Percentiles rank a stretch among this genome's conserved stretches.
Conservation (phyloP, 92 coral and sea anemone genomes). For the Galaxea fascicularis region DNA sequence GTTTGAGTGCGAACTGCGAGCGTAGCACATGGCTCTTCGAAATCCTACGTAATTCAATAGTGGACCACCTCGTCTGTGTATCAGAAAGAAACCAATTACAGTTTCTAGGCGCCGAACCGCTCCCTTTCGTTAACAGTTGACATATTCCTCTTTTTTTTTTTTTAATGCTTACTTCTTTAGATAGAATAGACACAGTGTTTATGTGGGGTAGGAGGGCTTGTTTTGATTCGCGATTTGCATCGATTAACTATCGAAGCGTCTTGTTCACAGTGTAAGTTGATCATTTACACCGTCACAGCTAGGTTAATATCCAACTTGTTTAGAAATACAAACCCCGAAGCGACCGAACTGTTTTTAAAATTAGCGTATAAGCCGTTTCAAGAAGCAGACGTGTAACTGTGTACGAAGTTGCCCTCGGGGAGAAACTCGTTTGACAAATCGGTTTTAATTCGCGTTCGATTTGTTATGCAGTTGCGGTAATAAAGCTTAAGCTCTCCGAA, state of each 20-base stretch:
- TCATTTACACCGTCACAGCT: slow-evolving; percentile 21
- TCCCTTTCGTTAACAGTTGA: neutral
- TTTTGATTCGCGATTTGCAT: slow-evolving; percentile 38
- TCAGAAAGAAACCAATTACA: neutral
- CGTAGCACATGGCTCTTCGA: slow-evolving; percentile 17
- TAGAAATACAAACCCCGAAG: neutral
- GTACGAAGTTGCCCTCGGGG: slow-evolving; percentile 16
- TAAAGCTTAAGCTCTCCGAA: neutral
- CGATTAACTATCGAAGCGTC: slow-evolving; percentile 23
- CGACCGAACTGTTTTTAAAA: neutral
- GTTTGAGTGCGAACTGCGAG: neutral
- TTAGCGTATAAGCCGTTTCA: slow-evolving; percentile 5
- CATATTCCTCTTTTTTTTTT: neutral
- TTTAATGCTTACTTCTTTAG: neutral
- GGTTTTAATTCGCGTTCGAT: neutral
- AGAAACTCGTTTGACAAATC: slow-evolving; percentile 33
- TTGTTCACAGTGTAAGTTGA: slow-evolving; percentile 7
- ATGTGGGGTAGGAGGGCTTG: slow-evolving; percentile 17
- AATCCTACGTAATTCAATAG: neutral
- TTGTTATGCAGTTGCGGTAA: neutral
- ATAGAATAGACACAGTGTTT: slow-evolving; percentile 17
- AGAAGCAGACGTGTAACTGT: slow-evolving; percentile 9
- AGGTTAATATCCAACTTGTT: slow-evolving; percentile 10
- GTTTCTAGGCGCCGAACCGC: neutral
- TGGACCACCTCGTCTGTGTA: slow-evolving; percentile 21